Conservation (phyloP, 2,797 vertebrate species). For the Zalophus californianus region DNA sequence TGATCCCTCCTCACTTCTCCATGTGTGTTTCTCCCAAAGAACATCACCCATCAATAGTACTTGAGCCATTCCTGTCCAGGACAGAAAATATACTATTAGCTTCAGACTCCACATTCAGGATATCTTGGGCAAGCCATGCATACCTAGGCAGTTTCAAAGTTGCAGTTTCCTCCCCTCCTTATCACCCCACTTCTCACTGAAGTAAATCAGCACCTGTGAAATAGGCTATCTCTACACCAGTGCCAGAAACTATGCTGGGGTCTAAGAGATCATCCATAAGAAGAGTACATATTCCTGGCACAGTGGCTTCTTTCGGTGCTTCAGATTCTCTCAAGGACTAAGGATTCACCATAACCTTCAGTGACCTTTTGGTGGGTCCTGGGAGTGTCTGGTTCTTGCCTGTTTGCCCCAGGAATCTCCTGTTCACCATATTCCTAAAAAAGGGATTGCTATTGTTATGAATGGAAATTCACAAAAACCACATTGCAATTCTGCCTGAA, state of each 20-base stretch:
- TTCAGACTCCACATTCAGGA: neutral
- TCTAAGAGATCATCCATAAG: neutral
- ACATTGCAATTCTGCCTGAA: neutral
- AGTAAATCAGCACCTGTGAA: neutral
- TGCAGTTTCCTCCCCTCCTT: too few species aligned
- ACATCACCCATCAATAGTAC: neutral
- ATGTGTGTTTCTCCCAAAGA: neutral
- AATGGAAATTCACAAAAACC: neutral
- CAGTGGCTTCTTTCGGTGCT: neutral
- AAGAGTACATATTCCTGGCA: neutral
- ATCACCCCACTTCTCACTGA: neutral
- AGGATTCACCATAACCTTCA: neutral
- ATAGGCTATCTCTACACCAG: neutral
- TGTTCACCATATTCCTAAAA: neutral
- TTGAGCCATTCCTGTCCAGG: neutral
- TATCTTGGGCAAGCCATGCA: neutral
- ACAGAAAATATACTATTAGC: neutral
- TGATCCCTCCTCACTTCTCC: neutral
- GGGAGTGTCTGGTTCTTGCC: neutral
- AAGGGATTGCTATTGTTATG: neutral
- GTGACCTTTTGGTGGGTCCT: neutral
- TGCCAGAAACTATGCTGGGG: neutral
- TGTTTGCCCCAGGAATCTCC: neutral
- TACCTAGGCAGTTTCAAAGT: neutral
- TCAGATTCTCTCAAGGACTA: neutral